Conservation (phyloP, 2,888 invertebrate species). For the Oegoconia quadripuncta region DNA sequence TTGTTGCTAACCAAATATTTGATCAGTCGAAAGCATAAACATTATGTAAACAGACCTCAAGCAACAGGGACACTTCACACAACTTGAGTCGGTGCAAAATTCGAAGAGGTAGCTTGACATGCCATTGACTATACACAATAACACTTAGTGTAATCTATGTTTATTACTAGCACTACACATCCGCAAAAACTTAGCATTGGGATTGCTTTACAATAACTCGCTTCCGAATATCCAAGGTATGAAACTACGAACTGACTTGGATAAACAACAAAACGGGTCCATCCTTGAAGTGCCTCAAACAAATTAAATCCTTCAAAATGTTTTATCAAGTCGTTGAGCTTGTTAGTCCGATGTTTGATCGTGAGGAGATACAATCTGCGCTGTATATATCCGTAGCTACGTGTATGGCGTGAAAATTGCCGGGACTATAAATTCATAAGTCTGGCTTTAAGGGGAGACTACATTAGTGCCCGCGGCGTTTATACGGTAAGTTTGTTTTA, state of each 20-base stretch:
- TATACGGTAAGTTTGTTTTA: background rate
- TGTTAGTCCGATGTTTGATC: slow-evolving; percentile 46
- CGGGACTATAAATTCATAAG: slow-evolving; percentile 43
- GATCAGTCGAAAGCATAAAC: no score
- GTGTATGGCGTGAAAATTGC: slow-evolving; percentile 47
- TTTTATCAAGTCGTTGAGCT: slow-evolving; percentile 45
- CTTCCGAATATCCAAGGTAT: no score
- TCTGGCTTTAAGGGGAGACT: slow-evolving; percentile 26
- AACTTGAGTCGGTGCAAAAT: no score
- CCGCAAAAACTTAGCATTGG: no score
- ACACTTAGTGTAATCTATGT: no score
- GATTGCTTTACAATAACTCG: no score
- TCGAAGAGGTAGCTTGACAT: no score
- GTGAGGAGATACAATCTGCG: slow-evolving; percentile 29
- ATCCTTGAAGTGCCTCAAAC: slow-evolving; percentile 17
- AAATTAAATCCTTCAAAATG: slow-evolving; percentile 37
- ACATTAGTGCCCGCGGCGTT: slow-evolving; percentile 3
- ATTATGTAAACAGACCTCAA: no score
- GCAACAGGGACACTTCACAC: no score
- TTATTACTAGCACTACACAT: no score
- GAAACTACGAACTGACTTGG: background rate
- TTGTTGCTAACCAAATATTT: no score
- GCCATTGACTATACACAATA: no score
- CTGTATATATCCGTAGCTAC: slow-evolving; percentile 24
- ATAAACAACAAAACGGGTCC: slow-evolving; percentile 2